Evolutionary conservation across 2,113 vertebrate species (phyloP), one percentile per base, ranked within the genome.

Genomic region (Melanerpes aurifrons): DNA sequence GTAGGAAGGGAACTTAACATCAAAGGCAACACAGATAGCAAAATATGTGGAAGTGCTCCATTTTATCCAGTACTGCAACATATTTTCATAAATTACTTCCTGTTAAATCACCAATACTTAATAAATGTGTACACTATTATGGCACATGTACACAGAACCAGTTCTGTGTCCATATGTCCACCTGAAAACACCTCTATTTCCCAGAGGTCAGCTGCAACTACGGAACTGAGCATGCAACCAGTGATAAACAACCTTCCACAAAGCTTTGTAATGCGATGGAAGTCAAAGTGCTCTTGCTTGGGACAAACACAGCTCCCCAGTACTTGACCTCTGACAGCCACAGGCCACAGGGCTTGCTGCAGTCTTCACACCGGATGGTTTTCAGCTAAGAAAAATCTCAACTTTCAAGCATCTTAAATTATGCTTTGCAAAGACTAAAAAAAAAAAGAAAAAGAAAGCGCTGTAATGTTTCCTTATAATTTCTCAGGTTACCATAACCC

Each of bases 21-120:
- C 26, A 77, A 43, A 82, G 35, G 32, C 1, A 3, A 40, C 19
- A 17, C 10, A 57, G 17, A 16, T 54, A 57, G 25, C 58, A 86
- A 31, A 2, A 14, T 14, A 63, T 0, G 0, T 0, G 1, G 9
- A n/a, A 6, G 12, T 19, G 8, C 7, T 56, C 7, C 10, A 9
- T 63, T 77, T 59, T 31, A 69, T 68, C 78, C 31, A 64, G 8
- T 21, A 62, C 7, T 37, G 15, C 3, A 10, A 12, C 59, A 40
- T 10, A 45, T 58, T 73, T 76, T 64, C 15, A 50, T 19, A 1
- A 85, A 25, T 12, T 11, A 4, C 22, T 6, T 85, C 35, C 35
- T 47, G 20, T 35, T 69, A 45, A 9, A 91, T 45, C 35, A 67
- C 29, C 78, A 26, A 29, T 50, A 87, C 59, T 32, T 35, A 72